Evolutionary conservation across 2,888 invertebrate genomes (phyloP).

Genomic region (Ornithoptera priamus): DNA sequence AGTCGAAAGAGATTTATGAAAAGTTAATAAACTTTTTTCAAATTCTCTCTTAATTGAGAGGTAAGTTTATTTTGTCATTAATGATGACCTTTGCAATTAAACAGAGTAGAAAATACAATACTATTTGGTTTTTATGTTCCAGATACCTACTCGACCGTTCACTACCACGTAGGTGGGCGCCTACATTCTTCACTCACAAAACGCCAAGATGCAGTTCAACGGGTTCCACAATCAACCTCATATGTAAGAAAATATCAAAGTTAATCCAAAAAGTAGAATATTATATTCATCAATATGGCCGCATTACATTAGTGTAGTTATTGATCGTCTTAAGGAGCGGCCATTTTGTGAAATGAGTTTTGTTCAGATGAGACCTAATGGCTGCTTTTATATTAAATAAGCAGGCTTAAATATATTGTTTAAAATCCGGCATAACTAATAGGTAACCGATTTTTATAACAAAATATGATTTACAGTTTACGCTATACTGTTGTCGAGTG

Average conservation of each 20-base stretch:
- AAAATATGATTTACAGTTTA: not conserved
- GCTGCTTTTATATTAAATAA: slow-evolving; percentile 36
- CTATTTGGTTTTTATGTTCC: slow-evolving; percentile 44
- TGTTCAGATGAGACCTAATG: slow-evolving; percentile 59
- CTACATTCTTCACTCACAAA: slow-evolving; percentile 40
- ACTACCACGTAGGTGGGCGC: slow-evolving; percentile 57
- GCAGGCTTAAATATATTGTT: not conserved
- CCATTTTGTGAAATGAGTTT: slow-evolving; percentile 76
- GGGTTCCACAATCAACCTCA: slow-evolving; percentile 77
- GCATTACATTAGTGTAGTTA: slow-evolving; percentile 18
- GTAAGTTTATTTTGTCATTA: slow-evolving; percentile 46
- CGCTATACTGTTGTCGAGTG: not conserved
- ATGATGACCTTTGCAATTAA: not conserved
- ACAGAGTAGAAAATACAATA: not conserved
- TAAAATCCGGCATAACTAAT: not conserved
- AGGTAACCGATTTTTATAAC: not conserved
- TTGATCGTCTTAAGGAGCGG: slow-evolving; percentile 53
- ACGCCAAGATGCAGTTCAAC: slow-evolving; percentile 75
- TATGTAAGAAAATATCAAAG: slow-evolving; percentile 59
- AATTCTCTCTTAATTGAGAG: slow-evolving; percentile 77
- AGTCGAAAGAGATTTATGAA: slow-evolving; percentile 67
- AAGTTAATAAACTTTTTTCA: slow-evolving; percentile 52
- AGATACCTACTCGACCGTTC: slow-evolving; percentile 68
- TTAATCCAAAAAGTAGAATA: not conserved
- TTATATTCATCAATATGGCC: slow-evolving; percentile 20